Base-by-base conservation (phyloP, 1,140 invertebrate species). In the Coelopa frigida region DNA sequence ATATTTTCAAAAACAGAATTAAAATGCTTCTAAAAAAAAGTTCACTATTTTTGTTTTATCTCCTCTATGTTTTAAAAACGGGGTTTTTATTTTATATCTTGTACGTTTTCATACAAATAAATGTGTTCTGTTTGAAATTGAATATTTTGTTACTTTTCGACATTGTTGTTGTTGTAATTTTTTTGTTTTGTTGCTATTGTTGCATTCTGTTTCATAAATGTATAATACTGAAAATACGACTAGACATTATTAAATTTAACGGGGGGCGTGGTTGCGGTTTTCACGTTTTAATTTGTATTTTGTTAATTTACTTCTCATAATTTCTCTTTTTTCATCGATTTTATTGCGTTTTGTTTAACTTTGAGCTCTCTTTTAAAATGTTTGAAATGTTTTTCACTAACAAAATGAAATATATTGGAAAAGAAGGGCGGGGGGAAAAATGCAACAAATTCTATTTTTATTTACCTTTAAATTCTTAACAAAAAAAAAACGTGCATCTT, bases 171-270 rank as follows among this genome's bases (percentile, higher is more conserved):
- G 24, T 44, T 35, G 24, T 29, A 22, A 33, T 35, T 20, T 12
- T 44, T 33, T 33, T 44, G 15, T 44, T 44, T 21, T 15, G 14
- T 21, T 40, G 11, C 26, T 40, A n/a, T 22, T 40, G 7, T 37
- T 17, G n/a, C n/a, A 29, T 29, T 29, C 27, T 8, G 27, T 8
- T 29, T 29, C n/a, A 29, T 29, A 29, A 29, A 29, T 56, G 46
- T 57, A 62, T 65, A 65, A 65, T 65, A 65, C 61, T 65, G 61
- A 64, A 65, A 65, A 65, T 65, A 65, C 61, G 61, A 65, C 61
- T 65, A 65, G 61, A 65, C 61, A 65, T 65, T 65, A 59, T 64
- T 51, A 48, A 58, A 63, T 41, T 33, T 47, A 47, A 23, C n/a
- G n/a, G n/a, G n/a, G n/a, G n/a, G n/a, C n/a, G n/a, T n/a, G n/a